phyloP scores from a whole-genome alignment of 92 coral and sea anemone genomes.

The Scolanthus callimorphus region DNA sequence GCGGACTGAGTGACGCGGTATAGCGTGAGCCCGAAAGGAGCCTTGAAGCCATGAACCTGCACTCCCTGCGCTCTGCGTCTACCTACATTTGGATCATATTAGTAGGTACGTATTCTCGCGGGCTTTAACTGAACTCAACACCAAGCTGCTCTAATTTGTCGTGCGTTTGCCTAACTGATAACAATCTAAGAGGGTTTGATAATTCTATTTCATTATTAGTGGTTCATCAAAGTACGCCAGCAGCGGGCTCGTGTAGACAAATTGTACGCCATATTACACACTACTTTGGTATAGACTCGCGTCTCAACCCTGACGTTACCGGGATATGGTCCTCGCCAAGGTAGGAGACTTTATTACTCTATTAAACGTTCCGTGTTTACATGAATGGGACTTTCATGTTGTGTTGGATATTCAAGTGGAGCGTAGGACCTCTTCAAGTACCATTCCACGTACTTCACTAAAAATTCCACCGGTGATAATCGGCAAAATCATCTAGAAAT shows the following conservation, averaged over 20 bases:
- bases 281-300: neutral
- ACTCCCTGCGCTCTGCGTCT: slow-evolving; percentile 10
- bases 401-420: too few species aligned
- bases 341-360: neutral
- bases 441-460: too few species aligned
- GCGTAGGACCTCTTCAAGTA: too few species aligned
- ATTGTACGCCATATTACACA: neutral
- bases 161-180: slow-evolving; percentile 10
- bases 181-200: slow-evolving; percentile 9
- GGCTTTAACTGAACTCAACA: neutral
- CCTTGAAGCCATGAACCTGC: slow-evolving; percentile 12
- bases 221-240: neutral
- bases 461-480: too few species aligned
- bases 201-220: neutral
- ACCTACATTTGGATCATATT: slow-evolving; percentile 32
- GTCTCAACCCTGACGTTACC: neutral
- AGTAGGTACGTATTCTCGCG: slow-evolving; percentile 28
- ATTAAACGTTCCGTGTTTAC: neutral
- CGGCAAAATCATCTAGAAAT: too few species aligned
- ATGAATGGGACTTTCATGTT: too few species aligned
- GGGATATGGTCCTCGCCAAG: neutral
- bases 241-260: neutral
- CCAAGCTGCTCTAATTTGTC: neutral
- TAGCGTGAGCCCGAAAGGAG: too few species aligned
- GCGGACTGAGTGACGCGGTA: too few species aligned